phyloP scores from a whole-genome alignment of 2,797 vertebrate genomes.

The Gobio occitaniae region DNA sequence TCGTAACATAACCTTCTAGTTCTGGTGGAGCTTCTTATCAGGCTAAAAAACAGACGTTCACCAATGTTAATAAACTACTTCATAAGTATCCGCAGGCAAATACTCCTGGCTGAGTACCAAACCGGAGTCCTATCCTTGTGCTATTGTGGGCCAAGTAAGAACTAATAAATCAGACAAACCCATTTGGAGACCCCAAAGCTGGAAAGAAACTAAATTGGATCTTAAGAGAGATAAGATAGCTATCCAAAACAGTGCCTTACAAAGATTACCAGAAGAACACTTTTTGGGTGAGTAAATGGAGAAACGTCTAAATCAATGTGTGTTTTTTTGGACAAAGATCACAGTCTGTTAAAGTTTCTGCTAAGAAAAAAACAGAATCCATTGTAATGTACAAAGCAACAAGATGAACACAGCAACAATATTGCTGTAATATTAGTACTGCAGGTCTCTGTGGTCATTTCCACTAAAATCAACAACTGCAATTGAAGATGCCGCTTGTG shows the following conservation, averaged over 20 bases:
- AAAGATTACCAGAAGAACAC: constrained; percentile 30
- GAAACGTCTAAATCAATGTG: neutral
- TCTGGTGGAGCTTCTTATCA: neutral
- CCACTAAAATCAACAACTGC: neutral
- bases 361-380: neutral
- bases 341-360: neutral
- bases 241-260: constrained; percentile 19
- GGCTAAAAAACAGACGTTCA: neutral
- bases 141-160: constrained; percentile 9
- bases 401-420: neutral
- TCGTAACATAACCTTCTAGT: neutral
- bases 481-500: neutral
- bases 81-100: neutral
- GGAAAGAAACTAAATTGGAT: constrained; percentile 48
- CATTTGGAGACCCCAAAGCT: constrained; percentile 29
- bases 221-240: constrained; percentile 30
- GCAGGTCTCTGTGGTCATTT: neutral
- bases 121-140: neutral
- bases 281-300: constrained; percentile 16
- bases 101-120: constrained; percentile 6
- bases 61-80: neutral
- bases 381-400: neutral
- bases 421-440: neutral
- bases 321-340: constrained; percentile 22
- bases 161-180: constrained; percentile 31